Percentiles rank a stretch among this genome's conserved stretches.
These are phyloP conservation scores for Danio albolineatus DNA, from an alignment of 2,797 vertebrate species.

Conservation along the genomic window DNA sequence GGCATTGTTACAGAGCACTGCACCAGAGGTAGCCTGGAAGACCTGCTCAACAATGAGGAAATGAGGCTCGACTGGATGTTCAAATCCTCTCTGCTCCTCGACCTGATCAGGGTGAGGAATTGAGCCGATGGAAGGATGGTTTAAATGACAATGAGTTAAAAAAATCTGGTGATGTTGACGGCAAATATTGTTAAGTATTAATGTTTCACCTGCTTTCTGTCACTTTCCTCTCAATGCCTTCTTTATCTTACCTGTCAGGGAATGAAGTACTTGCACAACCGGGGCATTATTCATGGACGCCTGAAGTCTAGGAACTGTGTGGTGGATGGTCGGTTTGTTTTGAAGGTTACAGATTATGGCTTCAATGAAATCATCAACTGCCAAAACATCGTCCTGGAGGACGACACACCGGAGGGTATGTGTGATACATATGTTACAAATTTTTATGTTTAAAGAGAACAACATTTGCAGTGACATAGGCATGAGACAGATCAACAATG, in stretches of 20 bases:
- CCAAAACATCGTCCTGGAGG: slow-evolving; percentile 71
- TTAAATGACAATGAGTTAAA: slow-evolving; percentile 3
- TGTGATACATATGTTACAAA: neutral
- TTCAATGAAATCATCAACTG: slow-evolving; percentile 81
- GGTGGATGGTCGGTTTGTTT: slow-evolving; percentile 93
- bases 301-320: slow-evolving; percentile 95
- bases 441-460: too few relatives aligned
- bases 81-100: slow-evolving; percentile 92
- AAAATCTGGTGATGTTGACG: neutral
- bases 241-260: slow-evolving; percentile 74
- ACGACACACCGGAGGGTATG: slow-evolving; percentile 81
- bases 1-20: slow-evolving; percentile 92
- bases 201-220: neutral
- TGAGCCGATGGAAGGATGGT: neutral
- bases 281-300: slow-evolving; percentile 84
- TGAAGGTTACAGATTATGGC: slow-evolving; percentile 93
- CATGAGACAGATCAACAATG: too few relatives aligned
- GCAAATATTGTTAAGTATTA: neutral
- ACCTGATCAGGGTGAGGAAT: slow-evolving; percentile 88
- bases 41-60: slow-evolving; percentile 87
- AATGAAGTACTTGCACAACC: slow-evolving; percentile 90
- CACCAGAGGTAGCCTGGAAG: slow-evolving; percentile 87
- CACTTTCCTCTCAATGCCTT: neutral
- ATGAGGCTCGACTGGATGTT: slow-evolving; percentile 99
- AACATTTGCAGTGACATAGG: too few relatives aligned